Conservation (phyloP, 2,888 invertebrate genomes). For the Thymelicus acteon region DNA sequence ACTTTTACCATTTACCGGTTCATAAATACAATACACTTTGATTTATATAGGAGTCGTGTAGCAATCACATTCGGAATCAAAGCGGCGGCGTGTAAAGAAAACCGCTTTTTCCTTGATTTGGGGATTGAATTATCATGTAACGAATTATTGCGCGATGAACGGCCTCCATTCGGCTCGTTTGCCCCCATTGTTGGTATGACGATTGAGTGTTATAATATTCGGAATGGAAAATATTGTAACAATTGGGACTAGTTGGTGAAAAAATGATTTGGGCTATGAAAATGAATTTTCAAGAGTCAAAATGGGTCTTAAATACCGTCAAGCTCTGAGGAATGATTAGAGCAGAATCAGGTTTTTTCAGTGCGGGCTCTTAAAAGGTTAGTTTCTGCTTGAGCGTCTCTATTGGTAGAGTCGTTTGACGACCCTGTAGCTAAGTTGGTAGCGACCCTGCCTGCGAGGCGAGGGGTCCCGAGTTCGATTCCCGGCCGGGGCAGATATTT, state of each 20-base stretch:
- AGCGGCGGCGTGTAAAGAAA: slow-evolving; percentile 54
- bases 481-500: too few species aligned
- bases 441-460: too few species aligned
- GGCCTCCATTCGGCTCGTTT: slow-evolving; percentile 48
- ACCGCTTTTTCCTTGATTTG: slow-evolving; percentile 58
- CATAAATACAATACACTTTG: slow-evolving; percentile 19
- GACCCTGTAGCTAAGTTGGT: too few species aligned
- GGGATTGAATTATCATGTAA: slow-evolving; percentile 62
- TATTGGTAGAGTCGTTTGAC: too few species aligned
- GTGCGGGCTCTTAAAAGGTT: too few species aligned
- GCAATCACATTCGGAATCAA: slow-evolving; percentile 46
- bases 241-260: slow-evolving; percentile 16
- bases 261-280: background rate
- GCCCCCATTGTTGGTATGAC: slow-evolving; percentile 49
- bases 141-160: slow-evolving; percentile 56
- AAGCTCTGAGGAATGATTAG: too few species aligned
- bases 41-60: slow-evolving; percentile 30
- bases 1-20: too few species aligned
- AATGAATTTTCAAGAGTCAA: too few species aligned
- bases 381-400: too few species aligned
- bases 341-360: too few species aligned
- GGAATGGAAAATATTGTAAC: slow-evolving; percentile 10
- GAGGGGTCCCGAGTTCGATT: too few species aligned
- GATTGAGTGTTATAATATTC: slow-evolving; percentile 1
- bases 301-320: too few species aligned